These are phyloP conservation scores for Otolemur garnettii DNA, from an alignment of 2,113 vertebrate genomes.

Conservation along the genomic window DNA sequence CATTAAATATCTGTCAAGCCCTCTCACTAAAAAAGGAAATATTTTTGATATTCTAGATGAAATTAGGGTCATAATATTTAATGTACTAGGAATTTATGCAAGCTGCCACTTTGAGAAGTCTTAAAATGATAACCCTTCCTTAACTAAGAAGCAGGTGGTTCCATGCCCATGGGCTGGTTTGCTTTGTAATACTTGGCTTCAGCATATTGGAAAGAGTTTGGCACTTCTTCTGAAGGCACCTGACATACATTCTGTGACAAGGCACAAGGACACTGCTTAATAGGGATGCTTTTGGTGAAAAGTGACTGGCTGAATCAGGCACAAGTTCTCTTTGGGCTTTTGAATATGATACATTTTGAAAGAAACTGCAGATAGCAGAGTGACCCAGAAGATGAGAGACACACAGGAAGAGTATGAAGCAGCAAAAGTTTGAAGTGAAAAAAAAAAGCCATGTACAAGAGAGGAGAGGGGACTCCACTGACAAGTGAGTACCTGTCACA, in stretches of 20 bases:
- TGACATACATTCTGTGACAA: background rate
- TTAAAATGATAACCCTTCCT: background rate
- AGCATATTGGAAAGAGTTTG: background rate
- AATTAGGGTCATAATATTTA: slow-evolving; percentile 12
- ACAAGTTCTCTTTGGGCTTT: background rate
- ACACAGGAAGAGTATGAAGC: background rate
- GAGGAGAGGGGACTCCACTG: background rate
- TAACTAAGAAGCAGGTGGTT: background rate
- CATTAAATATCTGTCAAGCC: slow-evolving; percentile 3
- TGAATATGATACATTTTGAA: background rate
- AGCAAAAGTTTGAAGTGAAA: background rate
- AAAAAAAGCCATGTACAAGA: too few species aligned
- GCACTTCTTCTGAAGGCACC: background rate
- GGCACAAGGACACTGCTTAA: background rate
- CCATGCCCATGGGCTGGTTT: background rate
- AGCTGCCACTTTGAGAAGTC: background rate
- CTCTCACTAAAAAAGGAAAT: background rate
- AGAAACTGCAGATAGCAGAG: background rate
- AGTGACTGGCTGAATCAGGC: background rate
- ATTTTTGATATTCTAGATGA: background rate
- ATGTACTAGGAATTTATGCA: background rate
- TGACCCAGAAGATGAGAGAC: background rate
- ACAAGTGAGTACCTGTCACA: background rate
- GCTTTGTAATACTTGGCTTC: background rate
- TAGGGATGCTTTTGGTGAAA: background rate